phyloP scores from a whole-genome alignment of 2,797 vertebrate species.

The Bovichtus diacanthus region DNA sequence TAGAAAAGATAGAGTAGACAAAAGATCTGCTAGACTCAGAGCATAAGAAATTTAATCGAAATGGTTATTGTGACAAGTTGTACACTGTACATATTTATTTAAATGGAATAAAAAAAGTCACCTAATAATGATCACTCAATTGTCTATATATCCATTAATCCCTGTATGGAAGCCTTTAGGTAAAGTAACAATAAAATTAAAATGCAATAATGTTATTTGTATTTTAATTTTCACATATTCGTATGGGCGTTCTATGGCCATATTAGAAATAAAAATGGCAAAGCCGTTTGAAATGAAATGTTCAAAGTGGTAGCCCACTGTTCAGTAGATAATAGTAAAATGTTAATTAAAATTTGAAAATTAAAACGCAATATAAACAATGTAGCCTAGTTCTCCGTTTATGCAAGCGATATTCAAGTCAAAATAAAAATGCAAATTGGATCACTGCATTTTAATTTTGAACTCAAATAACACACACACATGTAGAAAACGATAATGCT shows the following conservation, averaged over 20 bases:
- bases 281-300: constrained; percentile 1
- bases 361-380: not conserved
- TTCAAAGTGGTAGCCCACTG: not conserved
- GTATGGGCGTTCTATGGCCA: not conserved
- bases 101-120: not conserved
- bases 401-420: not conserved
- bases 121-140: no score
- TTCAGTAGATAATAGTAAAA: not conserved
- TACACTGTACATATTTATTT: not conserved
- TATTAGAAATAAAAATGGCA: constrained; percentile 1
- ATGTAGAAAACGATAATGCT: no score
- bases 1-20: not conserved
- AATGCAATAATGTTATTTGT: not conserved
- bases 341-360: not conserved
- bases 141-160: no score
- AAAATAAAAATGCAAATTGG: not conserved
- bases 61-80: not conserved
- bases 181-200: not conserved
- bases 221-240: not conserved
- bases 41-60: not conserved
- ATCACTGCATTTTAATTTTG: no score
- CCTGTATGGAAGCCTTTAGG: no score
- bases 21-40: not conserved
- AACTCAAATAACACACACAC: no score
- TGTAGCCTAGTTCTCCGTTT: not conserved